These are phyloP conservation scores for Mus pahari DNA, from an alignment of 2,113 vertebrate species.

Conservation along the genomic window DNA sequence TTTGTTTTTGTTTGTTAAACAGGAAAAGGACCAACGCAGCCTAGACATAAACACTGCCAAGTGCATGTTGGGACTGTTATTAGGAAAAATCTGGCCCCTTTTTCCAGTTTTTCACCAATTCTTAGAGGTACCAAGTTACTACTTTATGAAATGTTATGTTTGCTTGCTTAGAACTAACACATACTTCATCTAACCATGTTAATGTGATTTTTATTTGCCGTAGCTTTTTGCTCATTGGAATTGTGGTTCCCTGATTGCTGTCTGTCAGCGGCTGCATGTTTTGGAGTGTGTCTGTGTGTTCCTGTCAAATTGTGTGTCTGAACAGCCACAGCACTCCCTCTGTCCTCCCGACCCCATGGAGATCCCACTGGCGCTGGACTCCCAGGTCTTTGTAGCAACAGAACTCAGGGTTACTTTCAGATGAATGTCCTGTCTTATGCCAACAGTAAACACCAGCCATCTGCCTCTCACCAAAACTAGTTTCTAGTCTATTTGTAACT, in stretches of 20 bases:
- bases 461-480: conserved; percentile 34
- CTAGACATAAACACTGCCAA: conserved; percentile 99
- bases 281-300: background rate
- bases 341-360: background rate
- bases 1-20: conserved; percentile 81
- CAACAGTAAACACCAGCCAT: conserved; percentile 16
- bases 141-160: conserved; percentile 77
- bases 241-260: background rate
- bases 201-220: background rate
- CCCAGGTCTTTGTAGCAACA: background rate
- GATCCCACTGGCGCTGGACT: background rate
- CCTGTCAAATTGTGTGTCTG: background rate
- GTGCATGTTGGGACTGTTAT: conserved; percentile 98
- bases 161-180: conserved; percentile 71
- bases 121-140: conserved; percentile 93
- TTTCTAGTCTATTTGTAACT: background rate
- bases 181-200: conserved; percentile 45
- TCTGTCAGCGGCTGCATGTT: background rate
- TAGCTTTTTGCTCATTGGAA: conserved; percentile 26
- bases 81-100: conserved; percentile 99
- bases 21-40: conserved; percentile 99
- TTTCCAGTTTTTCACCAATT: conserved; percentile 99
- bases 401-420: conserved; percentile 1
- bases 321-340: background rate
- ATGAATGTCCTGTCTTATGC: conserved; percentile 45